Evolutionary conservation across 2,888 invertebrate species (phyloP).

Genomic region (Agrochola lota): DNA sequence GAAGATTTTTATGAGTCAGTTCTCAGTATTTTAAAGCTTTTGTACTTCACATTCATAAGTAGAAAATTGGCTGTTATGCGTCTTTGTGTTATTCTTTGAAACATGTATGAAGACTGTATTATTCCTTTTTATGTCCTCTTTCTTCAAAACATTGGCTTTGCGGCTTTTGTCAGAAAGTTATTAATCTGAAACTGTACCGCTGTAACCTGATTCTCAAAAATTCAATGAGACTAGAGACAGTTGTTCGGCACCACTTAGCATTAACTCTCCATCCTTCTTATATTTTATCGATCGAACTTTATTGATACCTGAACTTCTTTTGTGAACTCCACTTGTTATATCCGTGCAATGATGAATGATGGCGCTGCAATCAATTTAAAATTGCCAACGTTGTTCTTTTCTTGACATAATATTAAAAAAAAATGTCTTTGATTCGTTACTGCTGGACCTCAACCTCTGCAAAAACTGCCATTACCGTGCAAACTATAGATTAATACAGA

Average conservation of each 20-base stretch:
- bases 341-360: not conserved
- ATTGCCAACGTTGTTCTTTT: conserved; percentile 12
- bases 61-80: conserved; percentile 60
- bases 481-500: conserved; percentile 53
- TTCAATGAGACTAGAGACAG: conserved; percentile 68
- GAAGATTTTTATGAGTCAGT: conserved; percentile 69
- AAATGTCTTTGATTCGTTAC: not conserved
- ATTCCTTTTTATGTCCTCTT: conserved; percentile 38
- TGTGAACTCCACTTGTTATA: conserved; percentile 18
- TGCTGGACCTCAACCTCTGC: not conserved
- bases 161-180: conserved; percentile 41
- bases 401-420: conserved; percentile 2
- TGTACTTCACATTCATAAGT: conserved; percentile 55
- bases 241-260: conserved; percentile 72
- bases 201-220: conserved; percentile 78
- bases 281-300: conserved; percentile 78
- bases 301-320: conserved; percentile 66
- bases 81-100: conserved; percentile 57
- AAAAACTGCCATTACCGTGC: conserved; percentile 38
- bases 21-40: conserved; percentile 67
- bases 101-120: conserved; percentile 33
- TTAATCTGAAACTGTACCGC: conserved; percentile 67
- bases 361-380: conserved; percentile 25
- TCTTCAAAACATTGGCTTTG: conserved; percentile 48
- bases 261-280: conserved; percentile 74